A percentile compares a stretch with the other conserved stretches of the same genome.
These are phyloP conservation scores for Drosophila nigrodunni DNA, from an alignment of 1,140 invertebrate genomes.

Conservation along the genomic window DNA sequence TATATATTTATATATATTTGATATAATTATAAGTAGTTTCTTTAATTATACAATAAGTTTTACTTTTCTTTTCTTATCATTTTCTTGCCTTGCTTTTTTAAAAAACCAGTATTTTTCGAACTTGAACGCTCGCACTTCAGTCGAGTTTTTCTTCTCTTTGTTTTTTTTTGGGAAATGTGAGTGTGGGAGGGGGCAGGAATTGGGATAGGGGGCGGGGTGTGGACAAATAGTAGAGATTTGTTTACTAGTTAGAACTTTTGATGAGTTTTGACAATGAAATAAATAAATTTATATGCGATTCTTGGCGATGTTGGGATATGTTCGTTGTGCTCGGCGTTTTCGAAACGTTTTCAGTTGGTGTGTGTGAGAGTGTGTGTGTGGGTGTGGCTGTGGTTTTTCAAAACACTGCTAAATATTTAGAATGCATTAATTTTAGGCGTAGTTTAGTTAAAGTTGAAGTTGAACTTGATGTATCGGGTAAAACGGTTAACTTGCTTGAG, in stretches of 20 bases:
- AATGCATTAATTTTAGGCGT: slow-evolving; percentile 40
- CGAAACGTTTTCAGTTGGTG: slow-evolving; percentile 12
- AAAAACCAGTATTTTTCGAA: slow-evolving; percentile 80
- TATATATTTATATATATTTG: slow-evolving; percentile 39
- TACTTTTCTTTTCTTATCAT: slow-evolving; percentile 16
- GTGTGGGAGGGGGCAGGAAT: slow-evolving; percentile 5
- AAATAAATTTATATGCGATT: slow-evolving; percentile 70
- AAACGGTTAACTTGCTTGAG: too few relatives aligned
- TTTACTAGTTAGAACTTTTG: slow-evolving; percentile 17
- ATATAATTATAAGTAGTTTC: slow-evolving; percentile 66
- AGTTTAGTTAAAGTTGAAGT: slow-evolving; percentile 29
- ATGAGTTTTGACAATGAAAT: slow-evolving; percentile 78
- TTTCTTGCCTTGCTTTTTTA: slow-evolving; percentile 6
- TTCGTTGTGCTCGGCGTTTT: slow-evolving; percentile 52
- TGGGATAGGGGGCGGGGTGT: neutral
- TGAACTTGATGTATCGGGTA: slow-evolving; percentile 19
- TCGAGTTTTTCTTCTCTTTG: slow-evolving; percentile 57
- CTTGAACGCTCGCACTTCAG: slow-evolving; percentile 80
- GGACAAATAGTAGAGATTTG: slow-evolving; percentile 9
- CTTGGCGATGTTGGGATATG: slow-evolving; percentile 72
- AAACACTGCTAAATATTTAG: slow-evolving; percentile 62
- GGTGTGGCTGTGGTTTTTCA: slow-evolving; percentile 21
- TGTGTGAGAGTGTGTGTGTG: slow-evolving; percentile 9
- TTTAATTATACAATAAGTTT: slow-evolving; percentile 57
- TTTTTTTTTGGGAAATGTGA: slow-evolving; percentile 44